phyloP scores from a whole-genome alignment of 2,888 invertebrate species.

The Catocala fraxini region DNA sequence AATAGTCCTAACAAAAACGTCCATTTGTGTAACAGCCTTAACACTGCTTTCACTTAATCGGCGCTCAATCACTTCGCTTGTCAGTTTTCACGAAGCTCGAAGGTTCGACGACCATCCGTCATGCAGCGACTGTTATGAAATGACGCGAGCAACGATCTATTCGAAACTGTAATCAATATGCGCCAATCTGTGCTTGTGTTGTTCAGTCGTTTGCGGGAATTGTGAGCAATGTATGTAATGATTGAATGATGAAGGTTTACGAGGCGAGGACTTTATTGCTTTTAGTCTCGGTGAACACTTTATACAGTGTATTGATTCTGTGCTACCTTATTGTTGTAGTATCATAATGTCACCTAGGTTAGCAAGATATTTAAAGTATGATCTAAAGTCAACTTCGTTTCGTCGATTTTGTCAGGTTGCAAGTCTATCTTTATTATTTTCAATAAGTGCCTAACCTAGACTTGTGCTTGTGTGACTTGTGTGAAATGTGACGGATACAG shows the following conservation, averaged over 20 bases:
- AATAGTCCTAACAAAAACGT: conserved; percentile 5
- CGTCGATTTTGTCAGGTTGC: too few species aligned
- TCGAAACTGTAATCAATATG: conserved; percentile 44
- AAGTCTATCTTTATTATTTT: too few species aligned
- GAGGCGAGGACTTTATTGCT: not conserved
- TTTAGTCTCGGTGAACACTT: not conserved
- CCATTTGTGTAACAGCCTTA: conserved; percentile 21
- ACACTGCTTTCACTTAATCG: conserved; percentile 53
- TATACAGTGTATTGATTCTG: not conserved
- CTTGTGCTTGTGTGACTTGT: too few species aligned
- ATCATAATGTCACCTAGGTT: too few species aligned
- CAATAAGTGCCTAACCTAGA: too few species aligned
- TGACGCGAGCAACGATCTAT: conserved; percentile 33
- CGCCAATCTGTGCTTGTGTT: conserved; percentile 26
- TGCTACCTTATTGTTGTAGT: not conserved
- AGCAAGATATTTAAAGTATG: too few species aligned
- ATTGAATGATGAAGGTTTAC: not conserved
- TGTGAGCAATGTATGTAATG: not conserved
- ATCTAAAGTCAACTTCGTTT: too few species aligned
- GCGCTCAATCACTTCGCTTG: conserved; percentile 45
- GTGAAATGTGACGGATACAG: too few species aligned
- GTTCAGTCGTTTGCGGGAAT: conserved; percentile 1
- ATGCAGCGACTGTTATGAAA: conserved; percentile 38
- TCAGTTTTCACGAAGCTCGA: conserved; percentile 36
- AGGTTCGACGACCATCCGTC: conserved; percentile 39